phyloP scores from a whole-genome alignment of 2,888 invertebrate species.

The Drosophila multiciliata region DNA sequence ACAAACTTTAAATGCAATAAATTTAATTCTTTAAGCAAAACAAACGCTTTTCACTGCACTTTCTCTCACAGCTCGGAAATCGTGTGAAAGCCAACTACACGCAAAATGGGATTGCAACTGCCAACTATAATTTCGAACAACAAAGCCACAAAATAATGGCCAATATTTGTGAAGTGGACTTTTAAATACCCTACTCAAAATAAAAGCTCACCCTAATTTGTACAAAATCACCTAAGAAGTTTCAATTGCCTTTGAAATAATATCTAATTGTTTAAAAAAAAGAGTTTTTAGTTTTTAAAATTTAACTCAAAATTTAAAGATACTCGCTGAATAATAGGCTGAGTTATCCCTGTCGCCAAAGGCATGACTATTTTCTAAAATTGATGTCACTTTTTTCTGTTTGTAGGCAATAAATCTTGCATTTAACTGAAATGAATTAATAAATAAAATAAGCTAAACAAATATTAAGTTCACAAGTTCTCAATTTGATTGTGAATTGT shows the following conservation, averaged over 20 bases:
- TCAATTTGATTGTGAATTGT: not conserved
- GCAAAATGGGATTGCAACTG: constrained; percentile 69
- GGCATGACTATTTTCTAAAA: too few species aligned
- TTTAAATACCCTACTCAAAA: constrained; percentile 7
- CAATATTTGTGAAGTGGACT: not conserved
- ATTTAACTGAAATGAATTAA: too few species aligned
- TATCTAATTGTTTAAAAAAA: too few species aligned
- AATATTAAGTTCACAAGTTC: not conserved
- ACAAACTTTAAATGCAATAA: constrained; percentile 66
- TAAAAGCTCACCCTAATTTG: not conserved
- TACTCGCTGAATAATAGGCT: not conserved
- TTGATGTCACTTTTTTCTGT: not conserved
- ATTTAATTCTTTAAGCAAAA: constrained; percentile 59
- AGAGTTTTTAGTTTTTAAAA: too few species aligned
- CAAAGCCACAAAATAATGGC: not conserved
- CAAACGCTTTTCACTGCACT: constrained; percentile 39
- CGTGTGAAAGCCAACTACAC: constrained; percentile 60
- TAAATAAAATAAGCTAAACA: too few species aligned
- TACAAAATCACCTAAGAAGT: too few species aligned
- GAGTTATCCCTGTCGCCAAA: too few species aligned
- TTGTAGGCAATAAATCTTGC: not conserved
- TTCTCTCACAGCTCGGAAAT: constrained; percentile 39
- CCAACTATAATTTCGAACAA: constrained; percentile 65
- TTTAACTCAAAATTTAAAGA: not conserved
- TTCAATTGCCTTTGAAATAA: not conserved